Evolutionary conservation across 2,113 vertebrate species (phyloP), one percentile per base, ranked within the genome.

Genomic region (Alligator mississippiensis): DNA sequence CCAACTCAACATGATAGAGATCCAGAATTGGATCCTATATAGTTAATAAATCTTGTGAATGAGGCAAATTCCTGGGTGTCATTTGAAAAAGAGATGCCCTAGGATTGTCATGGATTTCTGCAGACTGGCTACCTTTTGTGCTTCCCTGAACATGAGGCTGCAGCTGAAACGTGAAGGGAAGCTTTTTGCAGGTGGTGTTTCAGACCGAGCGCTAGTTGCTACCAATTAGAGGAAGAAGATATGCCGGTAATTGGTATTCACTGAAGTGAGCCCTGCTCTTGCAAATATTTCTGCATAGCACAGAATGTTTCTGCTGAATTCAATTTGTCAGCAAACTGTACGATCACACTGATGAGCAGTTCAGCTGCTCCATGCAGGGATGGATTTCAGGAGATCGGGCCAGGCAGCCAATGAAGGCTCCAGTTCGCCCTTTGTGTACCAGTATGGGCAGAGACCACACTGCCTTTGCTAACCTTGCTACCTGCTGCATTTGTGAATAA

Each of bases 381-480:
- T 16, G 68, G 57, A 18, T 25, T 77, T 77, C 62, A 25, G 62
- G 38, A 12, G 8, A 8, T 28, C n/a, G 70, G 18, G 64, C 66
- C 55, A 28, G 0, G 1, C 66, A n/a, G 57, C 19, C 78, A n/a
- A 1, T 7, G 15, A 61, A n/a, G 25, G 6, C 7, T 24, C 61
- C 61, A 6, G 13, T 16, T 38, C 22, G 78, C 68, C 66, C 81
- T 77, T 55, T 70, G 70, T 14, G 70, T 74, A 64, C 63, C 27
- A 16, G 16, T 64, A 15, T 25, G 27, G 18, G 3, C 34, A 24
- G 12, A 30, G 9, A 4, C 60, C 27, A 22, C 17, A 16, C 54
- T 54, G 54, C 55, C 75, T 64, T 64, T 64, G 63, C 25, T 22
- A 64, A 28, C 27, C 63, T 85, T 27, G 3, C 11, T 30, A 15